phyloP scores from a whole-genome alignment of 2,888 invertebrate genomes.

The Acheta domesticus region DNA sequence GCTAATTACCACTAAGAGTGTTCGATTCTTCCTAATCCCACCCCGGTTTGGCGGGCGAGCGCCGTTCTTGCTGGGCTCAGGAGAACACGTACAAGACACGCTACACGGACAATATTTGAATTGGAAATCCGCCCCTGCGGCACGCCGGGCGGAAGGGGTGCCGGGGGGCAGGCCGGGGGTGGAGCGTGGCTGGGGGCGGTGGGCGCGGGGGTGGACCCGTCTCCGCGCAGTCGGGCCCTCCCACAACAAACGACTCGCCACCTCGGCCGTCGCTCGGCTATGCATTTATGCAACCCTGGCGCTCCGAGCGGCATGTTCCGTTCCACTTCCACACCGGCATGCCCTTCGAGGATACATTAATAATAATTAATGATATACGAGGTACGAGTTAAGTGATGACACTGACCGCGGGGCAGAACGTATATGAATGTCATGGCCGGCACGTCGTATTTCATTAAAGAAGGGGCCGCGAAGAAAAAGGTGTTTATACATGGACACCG shows the following conservation, averaged over 20 bases:
- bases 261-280: neutral
- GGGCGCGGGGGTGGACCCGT: neutral
- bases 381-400: conserved; percentile 7
- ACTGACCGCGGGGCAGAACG: neutral
- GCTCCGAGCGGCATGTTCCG: neutral
- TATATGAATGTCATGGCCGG: conserved; percentile 18
- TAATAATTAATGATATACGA: conserved; percentile 5
- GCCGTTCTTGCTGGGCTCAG: neutral
- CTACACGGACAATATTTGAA: neutral
- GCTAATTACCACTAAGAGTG: neutral
- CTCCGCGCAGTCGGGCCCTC: neutral
- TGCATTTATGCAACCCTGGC: neutral
- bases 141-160: neutral
- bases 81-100: conserved; percentile 3
- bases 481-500: neutral
- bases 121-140: neutral
- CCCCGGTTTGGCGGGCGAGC: neutral
- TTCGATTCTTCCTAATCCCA: conserved; percentile 18
- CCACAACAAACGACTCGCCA: neutral
- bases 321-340: neutral
- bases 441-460: neutral
- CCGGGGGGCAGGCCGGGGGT: neutral
- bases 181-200: neutral
- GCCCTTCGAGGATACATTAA: conserved; percentile 18
- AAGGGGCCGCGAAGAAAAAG: neutral